Base-by-base conservation (phyloP, 2,797 vertebrate genomes). In the Morus bassanus region DNA sequence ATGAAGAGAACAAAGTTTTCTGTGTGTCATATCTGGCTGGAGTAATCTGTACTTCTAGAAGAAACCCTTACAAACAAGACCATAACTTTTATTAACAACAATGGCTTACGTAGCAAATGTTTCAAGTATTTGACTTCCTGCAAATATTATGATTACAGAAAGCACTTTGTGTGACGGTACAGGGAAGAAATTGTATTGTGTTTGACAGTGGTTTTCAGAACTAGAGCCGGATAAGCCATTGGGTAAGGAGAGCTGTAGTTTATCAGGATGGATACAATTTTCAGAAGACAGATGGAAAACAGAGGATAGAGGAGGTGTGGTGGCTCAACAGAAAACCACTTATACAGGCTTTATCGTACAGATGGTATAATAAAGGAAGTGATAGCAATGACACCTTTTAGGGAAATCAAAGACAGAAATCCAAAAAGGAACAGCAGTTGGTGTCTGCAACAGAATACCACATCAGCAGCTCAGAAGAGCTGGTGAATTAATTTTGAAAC, bases 401-500 rank as follows among this genome's bases (percentile, higher is more conserved):
- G 57, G 11, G 74, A 83, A 70, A 85, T 13, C 7, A 56, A 60
- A 81, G 37, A 83, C 7, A 25, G 70, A 88, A 82, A 93, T 33
- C 17, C 25, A 80, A 86, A 92, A 45, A 53, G 23, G 17, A 93
- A 68, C 9, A 78, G 12, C 41, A 79, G 45, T 25, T 5, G 2
- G 16, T 64, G 22, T 81, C 28, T 75, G 60, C 16, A 87, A 53
- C 43, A 88, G 25, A 89, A 64, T 48, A 70, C 12, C 18, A 13
- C 24, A 80, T 67, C 63, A 83, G 48, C 70, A 70, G 18, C 33
- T 81, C 31, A 39, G 39, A 77, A 35, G 18, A 76, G 13, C 27
- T 92, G 78, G 73, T 28, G 33, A 94, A 85, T 37, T 18, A 59
- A 84, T 80, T 93, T 56, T 89, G 69, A 96, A 96, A 91, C 4